Conservation (phyloP, 2,888 invertebrate genomes). For the Drosophila siamana region DNA sequence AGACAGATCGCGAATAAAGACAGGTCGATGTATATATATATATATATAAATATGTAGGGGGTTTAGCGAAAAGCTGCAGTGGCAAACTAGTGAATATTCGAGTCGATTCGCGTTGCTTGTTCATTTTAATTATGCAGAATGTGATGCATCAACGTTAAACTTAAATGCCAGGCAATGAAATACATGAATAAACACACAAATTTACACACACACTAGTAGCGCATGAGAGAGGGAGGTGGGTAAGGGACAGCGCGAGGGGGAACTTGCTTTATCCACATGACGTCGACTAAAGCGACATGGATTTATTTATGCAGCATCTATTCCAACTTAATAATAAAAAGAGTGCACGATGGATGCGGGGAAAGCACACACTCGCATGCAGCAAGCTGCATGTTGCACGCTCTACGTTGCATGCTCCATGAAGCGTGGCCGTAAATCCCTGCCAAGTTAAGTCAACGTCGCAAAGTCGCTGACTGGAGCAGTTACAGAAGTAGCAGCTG, state of each 20-base stretch:
- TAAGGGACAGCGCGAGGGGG: slow-evolving; percentile 3
- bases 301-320: slow-evolving; percentile 79
- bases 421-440: slow-evolving; percentile 78
- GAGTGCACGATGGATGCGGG: slow-evolving; percentile 7
- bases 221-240: slow-evolving; percentile 2
- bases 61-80: neutral
- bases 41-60: slow-evolving; percentile 1
- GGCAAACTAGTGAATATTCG: slow-evolving; percentile 20
- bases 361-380: slow-evolving; percentile 24
- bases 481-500: slow-evolving; percentile 24
- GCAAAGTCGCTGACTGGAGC: slow-evolving; percentile 72
- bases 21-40: neutral
- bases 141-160: slow-evolving; percentile 75
- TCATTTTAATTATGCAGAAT: slow-evolving; percentile 76
- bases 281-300: slow-evolving; percentile 73
- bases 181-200: slow-evolving; percentile 52
- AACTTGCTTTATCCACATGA: slow-evolving; percentile 51
- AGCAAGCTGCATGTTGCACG: slow-evolving; percentile 38
- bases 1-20: slow-evolving; percentile 2
- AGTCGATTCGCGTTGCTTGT: slow-evolving; percentile 38
- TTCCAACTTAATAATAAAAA: slow-evolving; percentile 74
- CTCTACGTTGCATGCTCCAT: slow-evolving; percentile 38
- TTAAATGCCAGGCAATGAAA: slow-evolving; percentile 77
- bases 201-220: slow-evolving; percentile 2
- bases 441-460: slow-evolving; percentile 80